Evolutionary conservation across 2,888 invertebrate genomes (phyloP).

Genomic region (Griposia aprilina): DNA sequence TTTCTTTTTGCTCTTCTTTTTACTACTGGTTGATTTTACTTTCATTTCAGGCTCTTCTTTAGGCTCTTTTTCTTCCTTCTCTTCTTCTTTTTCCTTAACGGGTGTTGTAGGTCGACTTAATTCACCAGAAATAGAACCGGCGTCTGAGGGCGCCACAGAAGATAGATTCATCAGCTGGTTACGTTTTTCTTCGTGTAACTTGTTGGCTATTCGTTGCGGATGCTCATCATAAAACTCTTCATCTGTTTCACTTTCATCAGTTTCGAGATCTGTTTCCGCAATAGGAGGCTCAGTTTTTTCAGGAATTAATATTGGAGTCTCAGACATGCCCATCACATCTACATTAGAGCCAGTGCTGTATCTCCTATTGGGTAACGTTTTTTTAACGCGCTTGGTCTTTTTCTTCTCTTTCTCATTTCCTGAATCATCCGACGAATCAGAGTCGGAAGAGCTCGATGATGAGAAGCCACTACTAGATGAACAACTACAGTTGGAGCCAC

Average conservation of each 20-base stretch:
- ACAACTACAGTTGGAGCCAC: slow-evolving; percentile 96
- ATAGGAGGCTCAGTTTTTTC: slow-evolving; percentile 91
- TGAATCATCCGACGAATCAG: slow-evolving; percentile 86
- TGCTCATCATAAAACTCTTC: slow-evolving; percentile 97
- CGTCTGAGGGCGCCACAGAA: slow-evolving; percentile 91
- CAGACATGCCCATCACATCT: slow-evolving; percentile 89
- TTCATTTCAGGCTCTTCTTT: slow-evolving; percentile 88
- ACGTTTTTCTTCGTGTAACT: slow-evolving; percentile 94
- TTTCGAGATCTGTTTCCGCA: slow-evolving; percentile 95
- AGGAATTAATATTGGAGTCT: slow-evolving; percentile 85
- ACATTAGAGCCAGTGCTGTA: slow-evolving; percentile 89
- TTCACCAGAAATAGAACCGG: slow-evolving; percentile 90
- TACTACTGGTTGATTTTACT: slow-evolving; percentile 87
- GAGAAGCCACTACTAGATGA: slow-evolving; percentile 93
- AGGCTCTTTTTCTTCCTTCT: slow-evolving; percentile 80
- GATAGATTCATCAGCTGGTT: slow-evolving; percentile 92
- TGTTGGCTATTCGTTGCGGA: slow-evolving; percentile 94
- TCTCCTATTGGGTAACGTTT: slow-evolving; percentile 81
- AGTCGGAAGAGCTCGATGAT: slow-evolving; percentile 91
- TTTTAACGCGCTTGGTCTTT: slow-evolving; percentile 79
- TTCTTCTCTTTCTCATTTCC: slow-evolving; percentile 85
- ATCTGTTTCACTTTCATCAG: slow-evolving; percentile 96
- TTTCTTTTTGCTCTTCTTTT: slow-evolving; percentile 93
- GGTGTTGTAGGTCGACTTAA: slow-evolving; percentile 92
- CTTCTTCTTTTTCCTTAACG: slow-evolving; percentile 76